phyloP scores from a whole-genome alignment of 2,888 invertebrate genomes.

The Cremastinae sp. region DNA sequence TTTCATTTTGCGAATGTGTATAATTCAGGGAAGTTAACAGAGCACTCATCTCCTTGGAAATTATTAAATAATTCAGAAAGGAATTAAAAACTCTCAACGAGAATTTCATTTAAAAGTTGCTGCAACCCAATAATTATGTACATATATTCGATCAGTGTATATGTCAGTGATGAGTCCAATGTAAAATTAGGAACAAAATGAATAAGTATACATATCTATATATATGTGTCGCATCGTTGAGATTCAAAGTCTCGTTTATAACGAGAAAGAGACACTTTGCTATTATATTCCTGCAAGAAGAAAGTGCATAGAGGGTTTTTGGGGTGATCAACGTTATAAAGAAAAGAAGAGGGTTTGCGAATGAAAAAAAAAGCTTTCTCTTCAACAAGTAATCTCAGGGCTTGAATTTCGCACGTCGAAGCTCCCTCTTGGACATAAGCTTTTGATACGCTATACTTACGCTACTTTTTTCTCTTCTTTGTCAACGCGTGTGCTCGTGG shows the following conservation, averaged over 20 bases:
- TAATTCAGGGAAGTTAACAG: too few relatives aligned
- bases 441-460: constrained; percentile 19
- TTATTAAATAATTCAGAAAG: too few relatives aligned
- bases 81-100: too few relatives aligned
- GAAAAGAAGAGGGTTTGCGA: constrained; percentile 4
- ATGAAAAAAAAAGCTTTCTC: constrained; percentile 25
- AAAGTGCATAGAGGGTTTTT: constrained; percentile 1
- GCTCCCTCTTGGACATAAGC: background rate
- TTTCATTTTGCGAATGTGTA: too few relatives aligned
- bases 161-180: too few relatives aligned
- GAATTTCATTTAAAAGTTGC: too few relatives aligned
- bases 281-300: constrained; percentile 14
- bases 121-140: too few relatives aligned
- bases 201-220: too few relatives aligned
- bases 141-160: too few relatives aligned
- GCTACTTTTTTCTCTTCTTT: background rate
- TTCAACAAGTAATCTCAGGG: constrained; percentile 25
- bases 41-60: too few relatives aligned
- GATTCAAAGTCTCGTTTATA: constrained; percentile 24
- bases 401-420: constrained; percentile 21
- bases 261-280: constrained; percentile 10
- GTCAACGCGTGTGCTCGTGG: background rate
- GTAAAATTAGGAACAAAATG: constrained; percentile 1
- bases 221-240: constrained; percentile 4
- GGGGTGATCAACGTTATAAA: constrained; percentile 18